Evolutionary conservation across 2,797 vertebrate genomes (phyloP).

Genomic region (Diglossa cyanea): DNA sequence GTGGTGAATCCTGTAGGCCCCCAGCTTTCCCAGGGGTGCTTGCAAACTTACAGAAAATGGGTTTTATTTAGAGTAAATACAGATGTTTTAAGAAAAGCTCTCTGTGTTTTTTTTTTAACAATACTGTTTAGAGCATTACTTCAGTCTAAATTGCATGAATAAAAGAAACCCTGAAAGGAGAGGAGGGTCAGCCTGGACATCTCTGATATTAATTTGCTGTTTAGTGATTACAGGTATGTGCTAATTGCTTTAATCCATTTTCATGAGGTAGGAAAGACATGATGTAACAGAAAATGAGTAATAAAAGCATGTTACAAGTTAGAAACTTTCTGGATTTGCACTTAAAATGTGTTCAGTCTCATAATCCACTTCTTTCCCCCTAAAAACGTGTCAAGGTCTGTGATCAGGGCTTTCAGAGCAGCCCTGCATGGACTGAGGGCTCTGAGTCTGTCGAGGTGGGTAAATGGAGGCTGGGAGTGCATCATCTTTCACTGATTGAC

Average conservation of each 20-base stretch:
- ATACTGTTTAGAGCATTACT: neutral
- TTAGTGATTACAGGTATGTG: neutral
- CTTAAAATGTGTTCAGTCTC: neutral
- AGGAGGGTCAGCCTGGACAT: neutral
- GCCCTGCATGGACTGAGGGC: neutral
- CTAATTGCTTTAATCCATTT: neutral
- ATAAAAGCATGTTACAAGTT: neutral
- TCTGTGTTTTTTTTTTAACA: neutral
- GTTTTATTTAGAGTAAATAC: neutral
- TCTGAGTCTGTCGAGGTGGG: neutral
- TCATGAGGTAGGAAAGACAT: neutral
- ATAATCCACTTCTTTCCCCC: neutral
- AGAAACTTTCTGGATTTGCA: neutral
- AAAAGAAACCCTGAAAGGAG: neutral
- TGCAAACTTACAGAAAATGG: neutral
- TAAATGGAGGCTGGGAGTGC: neutral
- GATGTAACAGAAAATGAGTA: neutral
- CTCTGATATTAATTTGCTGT: neutral
- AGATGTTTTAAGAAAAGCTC: neutral
- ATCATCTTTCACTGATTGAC: slow-evolving; percentile 32
- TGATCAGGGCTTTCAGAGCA: neutral
- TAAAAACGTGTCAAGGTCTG: neutral
- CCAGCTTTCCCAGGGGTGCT: neutral
- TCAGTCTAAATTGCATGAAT: neutral
- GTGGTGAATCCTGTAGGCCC: neutral